Evolutionary conservation across 2,888 invertebrate genomes (phyloP), one percentile per base, ranked within the genome.

Genomic region (Parnassius mnemosyne): DNA sequence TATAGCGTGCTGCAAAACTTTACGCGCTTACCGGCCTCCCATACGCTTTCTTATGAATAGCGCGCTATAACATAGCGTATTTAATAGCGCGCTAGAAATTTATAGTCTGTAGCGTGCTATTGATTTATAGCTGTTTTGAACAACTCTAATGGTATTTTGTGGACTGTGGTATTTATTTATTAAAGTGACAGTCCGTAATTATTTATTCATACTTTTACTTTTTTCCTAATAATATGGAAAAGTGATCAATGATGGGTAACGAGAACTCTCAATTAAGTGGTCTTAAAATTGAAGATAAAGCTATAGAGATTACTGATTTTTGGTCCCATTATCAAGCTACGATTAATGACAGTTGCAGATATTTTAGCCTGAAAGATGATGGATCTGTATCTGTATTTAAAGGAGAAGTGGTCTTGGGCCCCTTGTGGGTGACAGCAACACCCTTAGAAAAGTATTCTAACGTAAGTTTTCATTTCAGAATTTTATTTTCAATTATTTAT

Each of bases 371-470:
- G 53, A 92, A 89, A 70, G 89, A 93, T 75, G 92, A 93, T 71
- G 93, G 93, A 58, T 92, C 92, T 52, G 89, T 96, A 10, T 95
- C 96, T 11, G 93, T 96, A 52, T 96, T 96, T 77, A 93, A 95
- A 74, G 95, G 95, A 55, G 95, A 96, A 84, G 92, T 94, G 52
- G 92, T 95, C 9, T 87, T 90, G 67, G 94, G 94, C 0, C 93
- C 94, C 9, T 79, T 95, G 16, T 95, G 95, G 95, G 81, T 92
- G 0, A 79, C 90, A 13, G 92, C 93, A 67, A 94, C 95, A 9
- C 95, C 96, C 2, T 85, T 96, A 72, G 96, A 96, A 77, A 94
- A 95, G 80, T 94, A 94, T 72, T 94, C 95, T 13, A 96, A 96
- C 89, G 96, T 96, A 83, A 76, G 84, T 79, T 62, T 12, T n/a